Evolutionary conservation across 1,140 invertebrate species (phyloP), one percentile per base, ranked within the genome.

Genomic region (Scaptomyza pallida): DNA sequence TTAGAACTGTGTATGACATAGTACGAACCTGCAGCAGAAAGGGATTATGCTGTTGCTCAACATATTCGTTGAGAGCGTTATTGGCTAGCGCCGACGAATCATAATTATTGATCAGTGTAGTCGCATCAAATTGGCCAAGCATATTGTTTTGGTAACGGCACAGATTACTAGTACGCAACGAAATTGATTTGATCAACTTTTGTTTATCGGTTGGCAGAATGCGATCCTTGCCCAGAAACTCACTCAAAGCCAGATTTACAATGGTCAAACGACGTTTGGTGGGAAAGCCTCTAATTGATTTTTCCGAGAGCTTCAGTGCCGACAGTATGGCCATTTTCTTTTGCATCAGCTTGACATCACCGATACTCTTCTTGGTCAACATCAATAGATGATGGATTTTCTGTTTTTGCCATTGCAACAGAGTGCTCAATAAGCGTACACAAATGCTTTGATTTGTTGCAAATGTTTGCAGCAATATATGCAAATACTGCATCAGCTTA

Each of bases 301-400:
- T 68, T 30, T 86, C 81, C 2, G 82, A 45, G 17, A 81, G 30
- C 55, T 78, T 86, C 1, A 86, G 50, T 0, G 74, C 75, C 0
- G 82, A 64, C 6, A 86, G 15, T n/a, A 86, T 61, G 19, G 54
- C 74, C 9, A 88, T 67, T 30, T 81, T 86, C 8, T 51, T 64
- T 12, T 77, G 73, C 65, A 88, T 61, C 13, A 78, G 13, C 40
- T 86, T 86, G 0, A 88, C 6, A 6, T 81, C 82, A 0, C 65
- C 44, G 8, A 86, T 75, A 97, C 90, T 44, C 97, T 85, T 78
- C 91, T 90, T 64, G 89, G 92, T 81, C 92, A 89, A 19, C 26
- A 51, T 93, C 72, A 77, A 92, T 79, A 47, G 68, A 52, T 81
- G 90, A 75, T 78, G 52, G 1, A 89, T 63, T 17, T 77, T 82